Evolutionary conservation across 1,140 invertebrate species (phyloP), one percentile per base, ranked within the genome.

Genomic region (Aporrectodea caliginosa): DNA sequence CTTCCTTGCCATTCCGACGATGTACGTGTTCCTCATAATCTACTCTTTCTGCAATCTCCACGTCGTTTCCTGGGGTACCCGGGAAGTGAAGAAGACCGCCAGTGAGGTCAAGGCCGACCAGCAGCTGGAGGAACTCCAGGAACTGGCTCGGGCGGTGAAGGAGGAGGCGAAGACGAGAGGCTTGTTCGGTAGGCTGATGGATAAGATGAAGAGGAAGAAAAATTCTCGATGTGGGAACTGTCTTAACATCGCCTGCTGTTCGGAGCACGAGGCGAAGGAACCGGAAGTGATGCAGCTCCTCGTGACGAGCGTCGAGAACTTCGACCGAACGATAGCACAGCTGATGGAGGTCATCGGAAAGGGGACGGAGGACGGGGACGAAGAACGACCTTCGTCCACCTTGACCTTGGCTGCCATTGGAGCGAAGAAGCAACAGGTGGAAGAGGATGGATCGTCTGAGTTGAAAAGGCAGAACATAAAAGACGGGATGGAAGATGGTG

Each of bases 41-140:
- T 97, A 95, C 84, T 94, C 94, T 0, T 88, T 97, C 0, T 95
- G 94, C 84, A 97, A 97, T 85, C 90, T 97, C 85, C 94, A 97
- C 85, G 93, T 94, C 82, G 93, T 96, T 0, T 92, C 92, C 0
- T 97, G 95, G 95, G 95, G 95, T n/a, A 98, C 96, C 0, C 89
- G 96, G 78, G 95, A 97, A 86, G 88, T 89, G 0, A 85, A 80
- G 74, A 31, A 71, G 35, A 85, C 82, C 72, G 83, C 84, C 77
- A 84, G 95, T 2, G 84, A 84, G 75, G 77, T 75, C 22, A 84
- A 86, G 78, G 27, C 83, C 30, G 83, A 82, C 71, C 75, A 83
- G 73, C 82, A 85, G 43, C 86, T 88, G 12, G 70, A 32, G 16
- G 34, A 81, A 71, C 29, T 68, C 34, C 30, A 70, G 1, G 82